Evolutionary conservation across 2,113 vertebrate species (phyloP).

Genomic region (Etheostoma spectabile): DNA sequence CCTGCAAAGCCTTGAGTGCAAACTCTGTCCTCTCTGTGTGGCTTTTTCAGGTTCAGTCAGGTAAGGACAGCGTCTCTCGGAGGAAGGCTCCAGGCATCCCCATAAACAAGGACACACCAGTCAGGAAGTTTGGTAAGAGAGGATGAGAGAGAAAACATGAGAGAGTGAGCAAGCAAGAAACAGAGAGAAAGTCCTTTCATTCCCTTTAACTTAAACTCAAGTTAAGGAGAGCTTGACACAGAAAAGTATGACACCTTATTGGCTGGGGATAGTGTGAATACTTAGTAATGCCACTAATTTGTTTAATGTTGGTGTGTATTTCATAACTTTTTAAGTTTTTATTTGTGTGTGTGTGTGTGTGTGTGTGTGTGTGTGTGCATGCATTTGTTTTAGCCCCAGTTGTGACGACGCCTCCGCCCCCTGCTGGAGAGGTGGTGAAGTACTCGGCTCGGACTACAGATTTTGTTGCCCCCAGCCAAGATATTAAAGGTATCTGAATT

Average conservation of each 20-base stretch:
- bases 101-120: constrained; percentile 62
- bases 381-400: constrained; percentile 69
- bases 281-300: too few species aligned
- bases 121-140: constrained; percentile 69
- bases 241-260: neutral
- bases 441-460: constrained; percentile 86
- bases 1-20: constrained; percentile 21
- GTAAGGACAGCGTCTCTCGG: constrained; percentile 53
- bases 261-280: neutral
- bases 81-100: constrained; percentile 45
- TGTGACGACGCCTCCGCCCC: constrained; percentile 57
- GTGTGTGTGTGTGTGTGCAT: too few species aligned
- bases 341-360: neutral
- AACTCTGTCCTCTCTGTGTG: constrained; percentile 17
- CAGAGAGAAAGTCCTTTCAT: neutral
- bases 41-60: constrained; percentile 54
- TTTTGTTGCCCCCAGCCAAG: constrained; percentile 88
- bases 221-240: constrained; percentile 8
- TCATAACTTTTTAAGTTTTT: neutral
- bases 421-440: constrained; percentile 86
- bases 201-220: neutral
- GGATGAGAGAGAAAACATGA: neutral
- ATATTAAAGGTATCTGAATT: constrained; percentile 84
- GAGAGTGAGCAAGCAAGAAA: neutral
- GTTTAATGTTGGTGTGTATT: too few species aligned